phyloP scores from a whole-genome alignment of 1,140 invertebrate species.

The Monomorium pharaonis region DNA sequence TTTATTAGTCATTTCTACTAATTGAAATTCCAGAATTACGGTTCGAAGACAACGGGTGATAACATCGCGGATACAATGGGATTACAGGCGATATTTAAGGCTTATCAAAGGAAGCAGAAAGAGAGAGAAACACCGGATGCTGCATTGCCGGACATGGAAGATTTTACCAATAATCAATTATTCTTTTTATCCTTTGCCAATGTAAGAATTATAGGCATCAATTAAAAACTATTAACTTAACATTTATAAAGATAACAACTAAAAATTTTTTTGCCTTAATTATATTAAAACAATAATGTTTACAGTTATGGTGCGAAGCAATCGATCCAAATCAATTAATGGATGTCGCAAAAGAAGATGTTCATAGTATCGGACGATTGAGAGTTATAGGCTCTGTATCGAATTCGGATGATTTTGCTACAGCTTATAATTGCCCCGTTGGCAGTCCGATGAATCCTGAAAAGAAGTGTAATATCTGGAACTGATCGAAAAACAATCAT shows the following conservation, averaged over 20 bases:
- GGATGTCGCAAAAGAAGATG: background rate
- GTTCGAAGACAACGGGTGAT: conserved; percentile 46
- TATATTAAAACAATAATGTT: background rate
- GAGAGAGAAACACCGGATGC: conserved; percentile 2
- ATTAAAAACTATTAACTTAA: background rate
- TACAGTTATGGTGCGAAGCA: conserved; percentile 55
- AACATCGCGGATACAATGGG: conserved; percentile 69
- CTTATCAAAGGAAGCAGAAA: conserved; percentile 51
- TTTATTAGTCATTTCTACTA: background rate
- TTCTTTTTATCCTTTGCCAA: conserved; percentile 63
- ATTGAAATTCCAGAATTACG: conserved; percentile 48
- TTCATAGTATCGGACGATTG: conserved; percentile 49
- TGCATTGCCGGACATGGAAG: conserved; percentile 52
- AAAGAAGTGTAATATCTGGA: conserved; percentile 61
- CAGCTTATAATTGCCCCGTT: conserved; percentile 50
- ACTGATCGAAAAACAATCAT: background rate
- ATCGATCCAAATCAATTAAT: background rate
- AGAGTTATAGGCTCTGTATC: conserved; percentile 50
- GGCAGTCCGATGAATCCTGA: conserved; percentile 62
- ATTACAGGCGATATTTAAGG: conserved; percentile 48
- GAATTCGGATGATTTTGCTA: conserved; percentile 57
- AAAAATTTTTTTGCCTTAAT: background rate
- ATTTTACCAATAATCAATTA: conserved; percentile 42
- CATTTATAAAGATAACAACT: background rate
- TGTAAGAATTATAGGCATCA: background rate